Conservation (phyloP, 2,113 vertebrate genomes). For the Trinectes maculatus region DNA sequence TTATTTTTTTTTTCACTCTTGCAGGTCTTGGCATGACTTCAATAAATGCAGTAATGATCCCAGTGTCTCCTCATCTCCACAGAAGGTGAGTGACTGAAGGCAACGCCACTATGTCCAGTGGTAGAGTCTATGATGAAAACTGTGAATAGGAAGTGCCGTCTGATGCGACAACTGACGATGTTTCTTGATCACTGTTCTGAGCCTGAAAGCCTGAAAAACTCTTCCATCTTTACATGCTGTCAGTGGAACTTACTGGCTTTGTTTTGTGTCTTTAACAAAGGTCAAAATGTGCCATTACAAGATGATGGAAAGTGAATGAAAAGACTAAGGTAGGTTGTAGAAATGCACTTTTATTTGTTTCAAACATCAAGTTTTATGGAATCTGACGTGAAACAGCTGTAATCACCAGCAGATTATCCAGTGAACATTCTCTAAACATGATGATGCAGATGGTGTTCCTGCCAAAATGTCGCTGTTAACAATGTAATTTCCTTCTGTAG, state of each 20-base stretch:
- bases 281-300: background rate
- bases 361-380: slow-evolving; percentile 42
- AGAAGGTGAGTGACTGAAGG: slow-evolving; percentile 27
- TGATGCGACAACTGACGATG: slow-evolving; percentile 94
- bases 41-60: too few relatives aligned
- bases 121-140: slow-evolving; percentile 84
- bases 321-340: too few relatives aligned
- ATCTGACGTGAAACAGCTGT: slow-evolving; percentile 76
- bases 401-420: slow-evolving; percentile 91
- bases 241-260: background rate
- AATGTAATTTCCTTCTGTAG: background rate
- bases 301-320: background rate
- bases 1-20: too few relatives aligned
- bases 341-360: too few relatives aligned
- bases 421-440: slow-evolving; percentile 85
- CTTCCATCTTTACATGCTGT: background rate
- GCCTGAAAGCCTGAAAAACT: background rate
- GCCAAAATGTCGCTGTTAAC: background rate
- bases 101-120: fast-evolving
- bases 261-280: fast-evolving
- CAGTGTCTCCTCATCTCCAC: background rate
- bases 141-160: slow-evolving; percentile 95
- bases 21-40: too few relatives aligned
- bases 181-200: slow-evolving; percentile 67
- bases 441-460: too few relatives aligned